Percentiles rank a stretch among this genome's conserved stretches.
Evolutionary conservation across 2,888 invertebrate species (phyloP).

Genomic region (Melanargia galathea): DNA sequence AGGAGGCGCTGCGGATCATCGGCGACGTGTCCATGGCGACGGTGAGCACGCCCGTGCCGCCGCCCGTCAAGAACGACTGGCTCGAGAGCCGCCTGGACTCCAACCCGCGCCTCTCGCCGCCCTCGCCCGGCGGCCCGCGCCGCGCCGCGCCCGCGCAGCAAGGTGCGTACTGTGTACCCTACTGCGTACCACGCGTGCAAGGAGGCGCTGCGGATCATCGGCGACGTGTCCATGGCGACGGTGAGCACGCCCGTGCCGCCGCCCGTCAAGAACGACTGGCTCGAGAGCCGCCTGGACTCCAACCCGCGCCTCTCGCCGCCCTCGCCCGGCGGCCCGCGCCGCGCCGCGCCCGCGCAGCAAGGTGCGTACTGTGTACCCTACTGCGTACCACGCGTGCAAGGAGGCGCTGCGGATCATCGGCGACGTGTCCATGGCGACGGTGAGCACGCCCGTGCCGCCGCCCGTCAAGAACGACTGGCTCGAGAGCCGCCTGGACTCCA

Average conservation of each 20-base stretch:
- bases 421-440: neutral
- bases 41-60: neutral
- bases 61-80: slow-evolving; percentile 91
- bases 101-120: slow-evolving; percentile 90
- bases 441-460: neutral
- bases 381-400: slow-evolving; percentile 57
- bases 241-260: neutral
- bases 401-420: slow-evolving; percentile 81
- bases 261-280: slow-evolving; percentile 92
- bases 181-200: slow-evolving; percentile 54
- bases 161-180: slow-evolving; percentile 52
- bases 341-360: slow-evolving; percentile 84
- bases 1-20: slow-evolving; percentile 84
- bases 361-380: slow-evolving; percentile 51
- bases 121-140: slow-evolving; percentile 92
- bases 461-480: slow-evolving; percentile 93
- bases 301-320: slow-evolving; percentile 91
- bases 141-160: slow-evolving; percentile 85
- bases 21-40: slow-evolving; percentile 1
- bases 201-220: slow-evolving; percentile 82
- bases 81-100: slow-evolving; percentile 84
- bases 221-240: neutral
- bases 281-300: slow-evolving; percentile 84
- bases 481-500: slow-evolving; percentile 84
- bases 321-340: slow-evolving; percentile 91